Evolutionary conservation across 2,113 vertebrate genomes (phyloP).

Genomic region (Rhabdomys dilectus): DNA sequence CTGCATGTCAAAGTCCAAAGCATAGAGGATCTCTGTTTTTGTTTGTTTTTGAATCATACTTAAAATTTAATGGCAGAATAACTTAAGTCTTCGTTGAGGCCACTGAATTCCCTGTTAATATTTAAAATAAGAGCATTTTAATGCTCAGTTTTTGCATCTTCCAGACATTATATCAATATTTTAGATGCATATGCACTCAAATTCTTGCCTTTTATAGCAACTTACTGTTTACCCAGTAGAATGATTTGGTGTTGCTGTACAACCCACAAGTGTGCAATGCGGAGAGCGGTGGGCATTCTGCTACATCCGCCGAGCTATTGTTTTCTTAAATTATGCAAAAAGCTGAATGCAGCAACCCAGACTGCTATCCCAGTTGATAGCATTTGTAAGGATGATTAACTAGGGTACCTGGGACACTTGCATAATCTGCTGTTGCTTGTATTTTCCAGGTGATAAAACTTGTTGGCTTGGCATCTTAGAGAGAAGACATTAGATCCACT

Average conservation of each 20-base stretch:
- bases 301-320: background rate
- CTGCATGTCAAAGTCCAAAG: background rate
- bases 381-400: conserved; percentile 68
- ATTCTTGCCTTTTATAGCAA: conserved; percentile 2
- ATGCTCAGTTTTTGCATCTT: background rate
- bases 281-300: background rate
- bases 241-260: background rate
- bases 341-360: background rate
- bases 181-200: background rate
- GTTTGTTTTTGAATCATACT: background rate
- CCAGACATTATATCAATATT: background rate
- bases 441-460: conserved; percentile 77
- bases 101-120: background rate
- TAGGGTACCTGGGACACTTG: conserved; percentile 71
- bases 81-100: background rate
- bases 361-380: background rate
- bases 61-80: conserved; percentile 38
- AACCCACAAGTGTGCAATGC: background rate
- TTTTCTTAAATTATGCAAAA: conserved; percentile 54
- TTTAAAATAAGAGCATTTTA: conserved; percentile 38
- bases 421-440: conserved; percentile 79
- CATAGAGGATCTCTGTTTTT: background rate
- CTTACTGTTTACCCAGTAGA: background rate
- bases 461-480: conserved; percentile 73
- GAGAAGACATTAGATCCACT: conserved; percentile 77